A percentile compares a stretch with the other conserved stretches of the same genome.
Evolutionary conservation across 2,113 vertebrate genomes (phyloP).

Genomic region (Argyrosomus japonicus): DNA sequence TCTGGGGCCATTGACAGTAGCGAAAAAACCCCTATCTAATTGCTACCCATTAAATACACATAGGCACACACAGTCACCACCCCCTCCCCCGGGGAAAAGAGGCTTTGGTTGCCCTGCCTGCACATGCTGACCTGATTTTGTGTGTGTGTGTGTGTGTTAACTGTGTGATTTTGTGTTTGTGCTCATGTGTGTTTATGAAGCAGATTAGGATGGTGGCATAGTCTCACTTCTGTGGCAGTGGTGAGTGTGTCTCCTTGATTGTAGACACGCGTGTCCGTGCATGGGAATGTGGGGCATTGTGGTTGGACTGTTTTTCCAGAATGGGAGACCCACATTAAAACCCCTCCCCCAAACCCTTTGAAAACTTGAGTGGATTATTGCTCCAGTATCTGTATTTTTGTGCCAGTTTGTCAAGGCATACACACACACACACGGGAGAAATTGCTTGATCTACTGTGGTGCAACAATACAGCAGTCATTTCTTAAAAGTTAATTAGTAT

Average conservation of each 20-base stretch:
- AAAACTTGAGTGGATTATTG: slow-evolving; percentile 54
- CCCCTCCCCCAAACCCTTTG: slow-evolving; percentile 28
- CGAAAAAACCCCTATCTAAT: slow-evolving; percentile 46
- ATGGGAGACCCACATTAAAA: slow-evolving; percentile 47
- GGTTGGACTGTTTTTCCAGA: slow-evolving; percentile 2
- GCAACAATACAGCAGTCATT: not conserved
- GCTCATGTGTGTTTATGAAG: slow-evolving; percentile 61
- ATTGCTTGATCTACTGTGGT: not conserved
- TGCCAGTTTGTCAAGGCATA: slow-evolving; percentile 38
- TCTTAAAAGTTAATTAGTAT: not conserved
- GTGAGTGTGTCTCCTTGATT: slow-evolving; percentile 52
- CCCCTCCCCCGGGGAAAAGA: slow-evolving; percentile 61
- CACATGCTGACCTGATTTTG: slow-evolving; percentile 78
- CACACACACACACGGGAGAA: not conserved
- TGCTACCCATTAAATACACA: slow-evolving; percentile 45
- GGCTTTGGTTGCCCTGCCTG: slow-evolving; percentile 66
- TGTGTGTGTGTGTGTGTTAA: slow-evolving; percentile 40
- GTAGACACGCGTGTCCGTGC: slow-evolving; percentile 47
- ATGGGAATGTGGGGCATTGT: slow-evolving; percentile 68
- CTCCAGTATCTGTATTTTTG: slow-evolving; percentile 27
- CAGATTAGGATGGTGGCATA: slow-evolving; percentile 66
- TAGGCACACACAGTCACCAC: slow-evolving; percentile 43
- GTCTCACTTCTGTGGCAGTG: slow-evolving; percentile 36
- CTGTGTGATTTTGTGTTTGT: slow-evolving; percentile 51
- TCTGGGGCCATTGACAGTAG: slow-evolving; percentile 33